Conservation (phyloP, 2,797 vertebrate species). For the Melanogrammus aeglefinus region DNA sequence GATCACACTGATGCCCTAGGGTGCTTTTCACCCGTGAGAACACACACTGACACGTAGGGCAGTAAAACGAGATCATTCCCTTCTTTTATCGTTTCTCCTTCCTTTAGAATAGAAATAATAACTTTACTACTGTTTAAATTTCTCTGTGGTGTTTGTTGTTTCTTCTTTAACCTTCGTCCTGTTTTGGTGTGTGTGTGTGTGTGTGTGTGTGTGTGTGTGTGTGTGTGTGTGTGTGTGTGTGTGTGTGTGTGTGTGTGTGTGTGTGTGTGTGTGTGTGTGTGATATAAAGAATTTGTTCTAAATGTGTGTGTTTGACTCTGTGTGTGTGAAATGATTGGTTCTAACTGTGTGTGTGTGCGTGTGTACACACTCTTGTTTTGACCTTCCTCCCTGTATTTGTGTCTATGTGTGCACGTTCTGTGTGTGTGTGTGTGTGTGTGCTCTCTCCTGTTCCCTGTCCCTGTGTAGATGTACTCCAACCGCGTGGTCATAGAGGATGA, state of each 20-base stretch:
- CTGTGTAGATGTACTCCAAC: conserved; percentile 96
- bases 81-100: background rate
- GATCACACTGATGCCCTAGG: background rate
- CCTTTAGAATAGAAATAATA: background rate
- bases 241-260: conserved; percentile 62
- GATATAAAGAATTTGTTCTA: conserved; percentile 1
- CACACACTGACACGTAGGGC: background rate
- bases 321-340: conserved; percentile 26
- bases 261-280: conserved; percentile 43
- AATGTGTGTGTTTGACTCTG: conserved; percentile 50
- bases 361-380: background rate
- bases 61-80: background rate
- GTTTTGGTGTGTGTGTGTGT: conserved; percentile 21
- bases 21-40: background rate
- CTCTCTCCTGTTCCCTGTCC: conserved; percentile 65
- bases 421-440: conserved; percentile 24
- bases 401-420: background rate
- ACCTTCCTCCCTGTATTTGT: conserved; percentile 24
- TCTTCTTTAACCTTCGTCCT: conserved; percentile 44
- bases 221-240: conserved; percentile 24
- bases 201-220: conserved; percentile 17
- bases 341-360: conserved; percentile 42
- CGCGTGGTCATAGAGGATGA: conserved; percentile 96
- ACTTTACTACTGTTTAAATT: conserved; percentile 24
- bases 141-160: conserved; percentile 35